Evolutionary conservation across 2,888 invertebrate genomes (phyloP).

Genomic region (Calameuta pallipes): DNA sequence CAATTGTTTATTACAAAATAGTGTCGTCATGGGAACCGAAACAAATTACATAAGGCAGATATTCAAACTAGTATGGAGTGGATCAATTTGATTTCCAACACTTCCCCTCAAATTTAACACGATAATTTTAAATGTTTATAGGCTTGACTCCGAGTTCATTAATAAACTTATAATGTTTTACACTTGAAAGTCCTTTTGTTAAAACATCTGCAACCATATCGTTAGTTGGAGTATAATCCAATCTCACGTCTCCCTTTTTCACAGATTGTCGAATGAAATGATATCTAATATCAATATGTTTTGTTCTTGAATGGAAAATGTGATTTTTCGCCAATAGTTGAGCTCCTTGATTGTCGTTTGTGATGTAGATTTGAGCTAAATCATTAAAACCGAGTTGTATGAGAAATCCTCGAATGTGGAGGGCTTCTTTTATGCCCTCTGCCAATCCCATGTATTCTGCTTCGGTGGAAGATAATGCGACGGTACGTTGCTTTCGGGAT

Average conservation of each 20-base stretch:
- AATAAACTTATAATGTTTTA: background rate
- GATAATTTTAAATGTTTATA: background rate
- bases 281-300: conserved; percentile 20
- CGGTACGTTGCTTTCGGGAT: conserved; percentile 10
- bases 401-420: conserved; percentile 4
- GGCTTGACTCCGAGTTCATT: background rate
- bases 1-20: no score
- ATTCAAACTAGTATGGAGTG: no score
- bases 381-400: background rate
- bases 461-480: conserved; percentile 14
- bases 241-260: background rate
- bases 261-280: conserved; percentile 18
- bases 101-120: background rate
- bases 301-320: conserved; percentile 12
- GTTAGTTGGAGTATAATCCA: conserved; percentile 12
- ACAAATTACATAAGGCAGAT: no score
- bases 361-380: background rate
- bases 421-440: conserved; percentile 12
- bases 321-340: background rate
- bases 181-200: conserved; percentile 13
- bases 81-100: background rate
- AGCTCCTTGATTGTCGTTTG: conserved; percentile 9
- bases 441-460: conserved; percentile 10
- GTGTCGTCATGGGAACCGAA: no score
- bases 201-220: conserved; percentile 17